These are phyloP conservation scores for Homarus americanus DNA, from an alignment of 1,140 invertebrate species.

Conservation along the genomic window DNA sequence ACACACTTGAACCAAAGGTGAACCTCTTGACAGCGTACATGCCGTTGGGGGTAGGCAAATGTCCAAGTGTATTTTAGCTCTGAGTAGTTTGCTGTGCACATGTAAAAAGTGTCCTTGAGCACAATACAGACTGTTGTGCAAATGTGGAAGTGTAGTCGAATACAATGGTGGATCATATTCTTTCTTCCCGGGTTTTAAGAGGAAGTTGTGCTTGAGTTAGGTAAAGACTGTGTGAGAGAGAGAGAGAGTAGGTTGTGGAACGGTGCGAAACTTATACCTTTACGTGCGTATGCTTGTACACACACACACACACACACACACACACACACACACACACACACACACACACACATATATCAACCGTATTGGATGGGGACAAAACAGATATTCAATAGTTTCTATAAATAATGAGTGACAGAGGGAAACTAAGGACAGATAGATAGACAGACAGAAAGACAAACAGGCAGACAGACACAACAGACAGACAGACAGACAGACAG, in stretches of 20 bases:
- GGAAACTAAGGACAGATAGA: slow-evolving; percentile 15
- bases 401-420: neutral
- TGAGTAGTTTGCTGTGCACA: neutral
- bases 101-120: neutral
- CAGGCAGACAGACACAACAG: neutral
- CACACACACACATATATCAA: no score
- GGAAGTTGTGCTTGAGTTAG: no score
- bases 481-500: slow-evolving; percentile 5
- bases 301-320: no score
- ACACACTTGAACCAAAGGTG: no score
- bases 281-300: no score
- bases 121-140: neutral
- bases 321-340: no score
- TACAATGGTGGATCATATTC: neutral
- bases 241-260: no score
- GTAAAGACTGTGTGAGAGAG: no score
- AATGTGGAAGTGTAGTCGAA: neutral
- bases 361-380: no score
- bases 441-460: slow-evolving; percentile 9
- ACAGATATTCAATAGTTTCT: neutral
- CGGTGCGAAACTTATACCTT: no score
- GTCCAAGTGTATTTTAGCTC: neutral
- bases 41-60: neutral
- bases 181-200: neutral
- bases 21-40: no score